Evolutionary conservation across 2,888 invertebrate species (phyloP), one percentile per base, ranked within the genome.

Genomic region (Eupithecia abbreviata): DNA sequence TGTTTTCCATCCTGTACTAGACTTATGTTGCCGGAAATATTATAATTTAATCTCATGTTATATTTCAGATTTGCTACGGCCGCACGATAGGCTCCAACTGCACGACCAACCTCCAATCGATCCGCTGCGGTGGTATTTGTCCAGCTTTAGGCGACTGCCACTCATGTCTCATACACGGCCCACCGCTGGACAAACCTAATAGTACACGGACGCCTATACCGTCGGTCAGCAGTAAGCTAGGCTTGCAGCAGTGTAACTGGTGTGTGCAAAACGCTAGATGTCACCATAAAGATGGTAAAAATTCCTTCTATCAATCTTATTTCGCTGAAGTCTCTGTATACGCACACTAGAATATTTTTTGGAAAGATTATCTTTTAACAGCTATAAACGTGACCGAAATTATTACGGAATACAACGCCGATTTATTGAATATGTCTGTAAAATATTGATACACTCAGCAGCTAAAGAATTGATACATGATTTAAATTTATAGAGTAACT

Each of bases 241-340:
- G 97, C 42, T 92, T 98, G 4, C 97, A 97, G 73, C 97, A 98
- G 83, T 98, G 98, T 87, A 97, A 97, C 66, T 99, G 99, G 98
- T 99, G 98, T 89, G 98, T 99, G 2, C 98, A 98, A 88, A 98
- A 98, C 87, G 98, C 98, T 0, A 95, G 97, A 66, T 99, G 99
- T 88, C 98, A 98, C 89, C 97, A 98, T 84, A 97, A 97, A 85
- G 97, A 98, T 86, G 97, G 97, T 96, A 94, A 91, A 1, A 30
- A 30, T 30, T 30, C 30, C 30, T 30, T 30, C 30, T 30, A 30
- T 30, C 30, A 0, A 30, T 30, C 30, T 30, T 30, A 30, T 30
- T 30, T 30, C 30, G 30, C 30, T 30, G 30, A 30, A 30, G 30
- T 30, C 30, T 30, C 30, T 30, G 30, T 30, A 30, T 30, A 30